These are phyloP conservation scores for Hoplostethus mediterraneus DNA, from an alignment of 2,797 vertebrate genomes.

Conservation along the genomic window DNA sequence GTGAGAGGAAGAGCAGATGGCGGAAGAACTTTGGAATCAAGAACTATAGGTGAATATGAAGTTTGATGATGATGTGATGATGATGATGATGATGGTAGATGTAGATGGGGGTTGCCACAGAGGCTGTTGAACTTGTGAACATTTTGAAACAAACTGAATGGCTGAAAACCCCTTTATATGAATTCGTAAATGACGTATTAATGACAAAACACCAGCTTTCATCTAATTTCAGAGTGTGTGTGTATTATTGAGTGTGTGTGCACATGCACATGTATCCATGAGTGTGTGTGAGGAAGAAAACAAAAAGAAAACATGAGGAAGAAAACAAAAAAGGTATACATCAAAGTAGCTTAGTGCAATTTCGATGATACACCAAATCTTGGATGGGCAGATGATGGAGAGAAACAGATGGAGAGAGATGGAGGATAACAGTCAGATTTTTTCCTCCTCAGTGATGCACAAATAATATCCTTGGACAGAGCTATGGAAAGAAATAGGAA, in stretches of 20 bases:
- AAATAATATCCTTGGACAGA: slow-evolving; percentile 31
- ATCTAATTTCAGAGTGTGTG: neutral
- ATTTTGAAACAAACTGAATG: neutral
- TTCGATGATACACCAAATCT: slow-evolving; percentile 23
- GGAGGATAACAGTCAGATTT: slow-evolving; percentile 11
- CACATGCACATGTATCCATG: neutral
- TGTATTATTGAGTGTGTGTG: neutral
- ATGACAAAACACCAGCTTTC: too few species aligned
- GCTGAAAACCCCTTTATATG: too few species aligned
- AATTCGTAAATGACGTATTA: too few species aligned
- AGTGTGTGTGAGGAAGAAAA: neutral
- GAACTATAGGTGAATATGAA: slow-evolving; percentile 80
- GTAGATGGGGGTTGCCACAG: neutral
- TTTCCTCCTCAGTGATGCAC: slow-evolving; percentile 36
- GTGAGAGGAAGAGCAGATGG: slow-evolving; percentile 80
- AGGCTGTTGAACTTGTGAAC: neutral
- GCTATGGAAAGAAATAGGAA: slow-evolving; percentile 32
- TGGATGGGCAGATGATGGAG: slow-evolving; percentile 23
- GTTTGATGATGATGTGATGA: slow-evolving; percentile 7
- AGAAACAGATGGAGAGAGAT: slow-evolving; percentile 36
- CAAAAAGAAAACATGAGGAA: too few species aligned
- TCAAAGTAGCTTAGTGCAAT: slow-evolving; percentile 25
- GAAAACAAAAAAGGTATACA: slow-evolving; percentile 28
- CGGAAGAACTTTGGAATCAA: slow-evolving; percentile 84
- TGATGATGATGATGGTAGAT: neutral